Base-by-base conservation (phyloP, 2,113 vertebrate species). In the Hipposideros armiger region DNA sequence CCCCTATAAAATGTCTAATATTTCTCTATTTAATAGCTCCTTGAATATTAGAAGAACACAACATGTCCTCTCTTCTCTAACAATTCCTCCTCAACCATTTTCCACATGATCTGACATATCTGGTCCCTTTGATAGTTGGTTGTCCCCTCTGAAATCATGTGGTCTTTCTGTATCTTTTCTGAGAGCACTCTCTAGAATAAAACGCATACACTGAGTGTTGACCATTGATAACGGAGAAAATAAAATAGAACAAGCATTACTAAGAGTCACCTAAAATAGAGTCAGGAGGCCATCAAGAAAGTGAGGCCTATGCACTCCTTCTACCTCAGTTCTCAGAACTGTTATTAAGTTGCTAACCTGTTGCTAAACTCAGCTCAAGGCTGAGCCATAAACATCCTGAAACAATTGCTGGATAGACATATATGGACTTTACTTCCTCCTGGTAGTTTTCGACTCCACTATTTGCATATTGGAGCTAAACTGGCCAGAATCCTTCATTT, bases 181-280 rank as follows among this genome's bases (percentile, higher is more conserved):
- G 66, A 81, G 60, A 88, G n/a, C 72, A 94, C 16, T 20, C 15
- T 13, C n/a, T 26, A 73, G 54, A 94, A 87, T 80, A 81, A 88
- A 72, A 54, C 40, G 62, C 52, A 88, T 52, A 64, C 6, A 17
- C 45, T 81, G 15, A 19, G 45, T 64, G 22, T n/a, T 94, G 54
- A 64, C 56, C 40, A 5, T 66, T 62, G 60, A 64, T 64, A 64
- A 64, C 11, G 58, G 24, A 60, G 58, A 60, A 60, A 60, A 60
- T 26, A 60, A 60, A 60, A 24, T 64, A 5, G 26, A 30, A 64
- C 14, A 30, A 64, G 28, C 28, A 64, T 64, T 64, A 64, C 26
- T 30, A 77, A 77, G 26, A 64, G 28, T 45, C 40, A 64, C 58
- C 45, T 82, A 26, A 40, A n/a, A 77, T 40, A 82, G 54, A 81